Base-by-base conservation (phyloP, 2,888 invertebrate species). In the Notodonta ziczac region DNA sequence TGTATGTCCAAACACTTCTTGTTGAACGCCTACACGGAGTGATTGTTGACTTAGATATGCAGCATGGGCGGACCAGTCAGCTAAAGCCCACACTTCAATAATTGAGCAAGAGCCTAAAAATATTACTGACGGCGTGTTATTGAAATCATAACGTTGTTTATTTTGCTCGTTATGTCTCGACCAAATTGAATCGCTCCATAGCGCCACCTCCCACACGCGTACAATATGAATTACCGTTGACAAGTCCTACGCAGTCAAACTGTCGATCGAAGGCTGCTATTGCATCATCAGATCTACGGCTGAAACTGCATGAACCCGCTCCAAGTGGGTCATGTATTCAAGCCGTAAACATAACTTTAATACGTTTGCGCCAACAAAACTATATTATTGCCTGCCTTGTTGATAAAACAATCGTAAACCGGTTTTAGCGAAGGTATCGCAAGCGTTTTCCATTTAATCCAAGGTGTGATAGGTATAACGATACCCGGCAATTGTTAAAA, bases 291-390 rank as follows among this genome's bases (percentile, higher is more conserved):
- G 69, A 69, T 65, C 74, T 74, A 80, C 71, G 73, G 72, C 86
- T 87, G 86, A 85, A 90, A 87, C 83, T 78, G 70, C 76, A 82
- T 77, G 80, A 78, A 80, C 84, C 78, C 78, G 84, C 79, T 88
- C 84, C 87, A 93, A 91, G 78, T 91, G 77, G 91, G 91, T 91
- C 91, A 90, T 86, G 85, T 83, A 85, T 85, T 85, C 80, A 80
- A 81, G 79, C 80, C 77, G 80, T 85, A 82, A 86, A 86, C 86
- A 87, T 82, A 81, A 86, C 80, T 88, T 88, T 85, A 87, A 83
- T 67, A 69, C 72, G 70, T 74, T 79, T 69, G 74, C 77, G 74
- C 73, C 77, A 77, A 66, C 74, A 67, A 78, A 73, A 77, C 73
- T 76, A 76, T 73, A 76, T 73, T 66, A 74, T 74, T 73, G 72